A percentile compares a stretch with the other conserved stretches of the same genome.
Evolutionary conservation across 1,140 invertebrate genomes (phyloP).

Genomic region (Drosophila arizonae): DNA sequence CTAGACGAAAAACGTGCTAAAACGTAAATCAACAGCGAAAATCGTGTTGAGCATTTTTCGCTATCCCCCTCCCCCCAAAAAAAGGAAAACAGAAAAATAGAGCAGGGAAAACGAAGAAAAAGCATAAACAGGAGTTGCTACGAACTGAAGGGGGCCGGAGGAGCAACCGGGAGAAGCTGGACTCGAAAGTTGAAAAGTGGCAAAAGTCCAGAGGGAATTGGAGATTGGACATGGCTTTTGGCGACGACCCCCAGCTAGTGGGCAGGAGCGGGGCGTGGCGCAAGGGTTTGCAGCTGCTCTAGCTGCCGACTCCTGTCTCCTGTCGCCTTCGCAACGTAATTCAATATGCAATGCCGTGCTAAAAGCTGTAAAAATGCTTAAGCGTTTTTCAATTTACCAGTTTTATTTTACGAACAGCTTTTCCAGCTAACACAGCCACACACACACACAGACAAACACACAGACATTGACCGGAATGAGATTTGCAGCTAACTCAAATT

Average conservation of each 20-base stretch:
- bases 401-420: conserved; percentile 63
- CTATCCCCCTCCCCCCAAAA: conserved; percentile 44
- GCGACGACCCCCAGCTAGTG: conserved; percentile 18
- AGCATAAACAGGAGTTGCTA: conserved; percentile 51
- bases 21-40: conserved; percentile 80
- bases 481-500: conserved; percentile 73
- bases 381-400: conserved; percentile 78
- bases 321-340: conserved; percentile 59
- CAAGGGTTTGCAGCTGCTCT: conserved; percentile 33
- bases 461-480: conserved; percentile 54
- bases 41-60: conserved; percentile 77
- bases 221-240: conserved; percentile 45
- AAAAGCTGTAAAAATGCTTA: conserved; percentile 81
- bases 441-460: not conserved
- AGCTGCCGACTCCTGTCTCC: conserved; percentile 16
- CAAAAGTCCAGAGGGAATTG: conserved; percentile 48
- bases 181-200: conserved; percentile 50
- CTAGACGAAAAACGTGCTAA: conserved; percentile 77
- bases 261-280: not conserved
- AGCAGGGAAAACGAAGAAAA: conserved; percentile 49
- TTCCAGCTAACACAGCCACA: not conserved
- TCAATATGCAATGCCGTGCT: conserved; percentile 76
- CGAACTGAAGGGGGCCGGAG: not conserved
- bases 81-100: conserved; percentile 29
- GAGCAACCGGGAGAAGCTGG: not conserved